Evolutionary conservation across 2,113 vertebrate genomes (phyloP).

Genomic region (Periophthalmodon schlosseri): DNA sequence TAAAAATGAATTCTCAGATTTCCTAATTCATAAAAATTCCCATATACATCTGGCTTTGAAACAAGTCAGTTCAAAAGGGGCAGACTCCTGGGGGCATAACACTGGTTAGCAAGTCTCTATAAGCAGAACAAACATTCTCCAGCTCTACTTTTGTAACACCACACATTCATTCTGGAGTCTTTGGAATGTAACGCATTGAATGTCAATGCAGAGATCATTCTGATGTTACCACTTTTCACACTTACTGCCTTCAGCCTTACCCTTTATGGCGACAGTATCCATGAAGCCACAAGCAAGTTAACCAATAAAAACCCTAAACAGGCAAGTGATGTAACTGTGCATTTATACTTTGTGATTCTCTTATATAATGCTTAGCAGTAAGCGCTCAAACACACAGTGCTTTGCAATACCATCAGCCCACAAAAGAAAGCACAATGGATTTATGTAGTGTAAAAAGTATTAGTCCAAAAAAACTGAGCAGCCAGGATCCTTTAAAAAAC

Average conservation of each 20-base stretch:
- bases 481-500: slow-evolving; percentile 62
- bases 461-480: slow-evolving; percentile 65
- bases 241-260: slow-evolving; percentile 28
- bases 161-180: slow-evolving; percentile 53
- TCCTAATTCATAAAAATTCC: slow-evolving; percentile 21
- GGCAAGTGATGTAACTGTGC: slow-evolving; percentile 24
- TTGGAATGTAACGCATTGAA: slow-evolving; percentile 73
- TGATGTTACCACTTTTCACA: slow-evolving; percentile 16
- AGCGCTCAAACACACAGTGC: slow-evolving; percentile 23
- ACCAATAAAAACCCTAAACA: slow-evolving; percentile 31
- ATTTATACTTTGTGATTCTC: slow-evolving; percentile 33
- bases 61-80: slow-evolving; percentile 9
- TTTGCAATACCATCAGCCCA: slow-evolving; percentile 25
- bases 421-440: slow-evolving; percentile 30
- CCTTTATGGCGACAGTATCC: not conserved
- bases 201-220: slow-evolving; percentile 38
- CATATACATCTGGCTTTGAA: slow-evolving; percentile 43
- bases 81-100: slow-evolving; percentile 40
- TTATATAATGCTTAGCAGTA: slow-evolving; percentile 32
- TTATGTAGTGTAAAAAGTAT: slow-evolving; percentile 72
- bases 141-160: slow-evolving; percentile 14
- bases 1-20: slow-evolving; percentile 24
- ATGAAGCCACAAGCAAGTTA: slow-evolving; percentile 32
- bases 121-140: slow-evolving; percentile 45
- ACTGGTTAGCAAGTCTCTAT: slow-evolving; percentile 36